A percentile compares a stretch with the other conserved stretches of the same genome.
These are phyloP conservation scores for Lordiphosa stackelbergi DNA, from an alignment of 1,140 invertebrate species.

Conservation along the genomic window DNA sequence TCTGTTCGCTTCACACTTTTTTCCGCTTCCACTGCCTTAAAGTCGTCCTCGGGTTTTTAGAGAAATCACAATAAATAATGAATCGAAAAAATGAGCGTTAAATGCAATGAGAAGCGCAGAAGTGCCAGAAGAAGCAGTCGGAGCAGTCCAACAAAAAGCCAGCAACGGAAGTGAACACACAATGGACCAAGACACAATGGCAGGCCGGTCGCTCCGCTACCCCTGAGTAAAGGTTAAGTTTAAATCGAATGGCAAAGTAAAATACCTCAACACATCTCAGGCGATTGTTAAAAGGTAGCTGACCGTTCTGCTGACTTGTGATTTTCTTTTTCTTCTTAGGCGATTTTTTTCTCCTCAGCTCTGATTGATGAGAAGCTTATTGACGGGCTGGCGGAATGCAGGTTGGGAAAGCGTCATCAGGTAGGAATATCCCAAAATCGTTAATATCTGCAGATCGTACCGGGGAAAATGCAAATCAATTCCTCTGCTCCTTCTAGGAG, in stretches of 20 bases:
- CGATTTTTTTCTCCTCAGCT: constrained; percentile 9
- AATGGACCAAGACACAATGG: constrained; percentile 62
- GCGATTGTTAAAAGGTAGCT: constrained; percentile 3
- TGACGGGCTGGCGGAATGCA: constrained; percentile 10
- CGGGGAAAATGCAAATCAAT: constrained; percentile 52
- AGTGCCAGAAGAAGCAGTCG: constrained; percentile 15
- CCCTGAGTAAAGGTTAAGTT: constrained; percentile 55
- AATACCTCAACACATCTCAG: constrained; percentile 43
- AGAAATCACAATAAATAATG: constrained; percentile 74
- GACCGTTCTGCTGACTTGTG: constrained; percentile 58
- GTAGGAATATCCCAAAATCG: no score
- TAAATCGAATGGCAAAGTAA: constrained; percentile 64
- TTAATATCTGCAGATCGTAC: no score
- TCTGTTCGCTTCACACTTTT: constrained; percentile 62
- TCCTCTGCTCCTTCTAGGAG: constrained; percentile 20
- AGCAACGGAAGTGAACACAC: constrained; percentile 63
- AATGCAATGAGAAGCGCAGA: constrained; percentile 54
- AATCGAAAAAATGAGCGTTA: constrained; percentile 76
- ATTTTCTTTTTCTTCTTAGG: constrained; percentile 37
- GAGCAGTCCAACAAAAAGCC: constrained; percentile 38
- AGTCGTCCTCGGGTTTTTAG: constrained; percentile 57
- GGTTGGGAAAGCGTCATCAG: neutral
- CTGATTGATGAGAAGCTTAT: constrained; percentile 16
- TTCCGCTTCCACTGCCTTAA: constrained; percentile 22
- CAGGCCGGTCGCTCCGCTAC: constrained; percentile 11